Conservation (phyloP, 2,888 invertebrate genomes). For the Mythimna vitellina region DNA sequence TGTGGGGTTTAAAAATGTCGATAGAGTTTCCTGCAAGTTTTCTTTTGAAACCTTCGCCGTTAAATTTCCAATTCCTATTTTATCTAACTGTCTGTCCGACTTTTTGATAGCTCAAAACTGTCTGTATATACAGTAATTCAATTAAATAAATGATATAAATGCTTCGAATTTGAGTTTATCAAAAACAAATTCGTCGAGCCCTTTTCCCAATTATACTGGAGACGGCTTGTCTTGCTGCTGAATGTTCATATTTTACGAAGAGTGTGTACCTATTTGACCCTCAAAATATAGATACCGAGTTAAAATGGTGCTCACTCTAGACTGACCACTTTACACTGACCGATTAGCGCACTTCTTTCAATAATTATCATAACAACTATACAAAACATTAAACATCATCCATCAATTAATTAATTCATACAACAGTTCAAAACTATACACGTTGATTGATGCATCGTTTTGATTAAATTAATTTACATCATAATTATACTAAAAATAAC, state of each 20-base stretch:
- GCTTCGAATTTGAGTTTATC: too few species aligned
- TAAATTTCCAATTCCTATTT: neutral
- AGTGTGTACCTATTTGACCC: neutral
- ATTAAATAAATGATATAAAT: too few species aligned
- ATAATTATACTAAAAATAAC: neutral
- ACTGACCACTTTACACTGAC: too few species aligned
- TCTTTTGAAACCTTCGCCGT: neutral
- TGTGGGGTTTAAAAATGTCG: neutral
- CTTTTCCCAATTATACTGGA: neutral
- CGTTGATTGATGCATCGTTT: slow-evolving; percentile 2
- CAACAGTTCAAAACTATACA: neutral
- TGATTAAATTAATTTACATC: neutral
- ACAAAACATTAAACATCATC: neutral
- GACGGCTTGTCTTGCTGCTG: neutral
- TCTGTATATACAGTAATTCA: too few species aligned
- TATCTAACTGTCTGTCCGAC: too few species aligned
- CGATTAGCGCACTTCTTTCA: neutral
- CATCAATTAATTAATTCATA: slow-evolving; percentile 30
- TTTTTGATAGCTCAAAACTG: neutral
- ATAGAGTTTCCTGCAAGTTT: neutral
- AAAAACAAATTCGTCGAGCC: too few species aligned
- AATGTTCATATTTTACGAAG: too few species aligned
- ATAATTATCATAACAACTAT: neutral
- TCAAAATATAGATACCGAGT: neutral
- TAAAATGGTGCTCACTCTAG: too few species aligned